Base-by-base conservation (phyloP, 2,113 vertebrate species). In the Lepisosteus osseus region DNA sequence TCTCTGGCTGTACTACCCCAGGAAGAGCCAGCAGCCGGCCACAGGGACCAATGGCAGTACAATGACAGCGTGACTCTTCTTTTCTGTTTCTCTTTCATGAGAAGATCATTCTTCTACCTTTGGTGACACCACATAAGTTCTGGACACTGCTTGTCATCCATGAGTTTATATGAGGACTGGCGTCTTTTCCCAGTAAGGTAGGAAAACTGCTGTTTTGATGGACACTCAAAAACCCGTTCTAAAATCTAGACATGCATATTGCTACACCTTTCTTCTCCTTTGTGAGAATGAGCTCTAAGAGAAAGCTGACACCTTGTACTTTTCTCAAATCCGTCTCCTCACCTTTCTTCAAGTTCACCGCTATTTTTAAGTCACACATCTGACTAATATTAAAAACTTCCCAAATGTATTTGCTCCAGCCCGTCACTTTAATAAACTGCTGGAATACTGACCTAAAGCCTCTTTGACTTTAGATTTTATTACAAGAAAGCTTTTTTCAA, bases 171-270 rank as follows among this genome's bases (percentile, higher is more conserved):
- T 41, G 41, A 65, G 63, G 47, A 54, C 14, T 54, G 41, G 51
- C 51, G 43, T 72, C 63, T 54, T 42, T 65, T 84, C 84, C 79
- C 80, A 83, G 72, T 79, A 89, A 85, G 87, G 87, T 89, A 86
- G 80, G 80, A 9, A 65, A 40, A n/a, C 14, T 29, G 11, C 8
- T 8, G 13, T 17, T 43, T 40, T 68, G 2, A 42, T 51, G 55
- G 15, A 56, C n/a, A 40, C 67, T 45, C 14, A 42, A 61, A 14
- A 59, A 11, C 56, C 11, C 11, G 13, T 59, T 59, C 11, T 11
- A 59, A 59, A 29, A 29, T 29, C 29, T 29, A 12, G 12, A 54
- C 54, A 54, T 54, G 40, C 54, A 55, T 12, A 41, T 17, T 69
- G 9, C n/a, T 67, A 51, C 44, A 17, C 44, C 11, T 9, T 29